Evolutionary conservation across 2,113 vertebrate species (phyloP).

Genomic region (Oostethus manadensis): DNA sequence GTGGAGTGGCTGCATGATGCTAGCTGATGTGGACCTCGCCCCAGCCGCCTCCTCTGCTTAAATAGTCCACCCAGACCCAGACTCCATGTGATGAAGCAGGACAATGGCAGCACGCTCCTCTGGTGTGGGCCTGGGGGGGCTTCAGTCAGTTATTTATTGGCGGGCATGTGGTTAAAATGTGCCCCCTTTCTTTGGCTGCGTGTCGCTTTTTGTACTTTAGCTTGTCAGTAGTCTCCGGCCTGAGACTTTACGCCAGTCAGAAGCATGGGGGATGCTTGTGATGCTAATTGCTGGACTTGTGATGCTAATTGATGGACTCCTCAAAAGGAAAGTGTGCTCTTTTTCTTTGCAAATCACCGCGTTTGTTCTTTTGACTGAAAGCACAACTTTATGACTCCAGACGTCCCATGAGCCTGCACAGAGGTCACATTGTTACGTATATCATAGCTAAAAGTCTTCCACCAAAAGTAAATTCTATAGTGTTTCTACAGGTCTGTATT

Average conservation of each 20-base stretch:
- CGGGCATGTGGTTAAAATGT: constrained; percentile 72
- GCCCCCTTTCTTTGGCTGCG: constrained; percentile 56
- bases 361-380: constrained; percentile 33
- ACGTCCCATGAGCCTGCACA: too few species aligned
- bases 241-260: constrained; percentile 55
- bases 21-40: neutral
- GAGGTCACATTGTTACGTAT: too few species aligned
- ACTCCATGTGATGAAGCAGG: neutral
- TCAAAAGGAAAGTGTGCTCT: constrained; percentile 43
- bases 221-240: constrained; percentile 69
- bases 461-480: too few species aligned
- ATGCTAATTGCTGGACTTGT: constrained; percentile 69
- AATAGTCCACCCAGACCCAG: neutral
- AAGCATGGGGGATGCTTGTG: constrained; percentile 61
- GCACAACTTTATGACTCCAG: constrained; percentile 4
- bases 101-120: constrained; percentile 3
- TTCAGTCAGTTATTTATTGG: constrained; percentile 63
- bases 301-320: constrained; percentile 69
- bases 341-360: constrained; percentile 6
- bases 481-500: too few species aligned
- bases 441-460: too few species aligned
- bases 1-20: constrained; percentile 33
- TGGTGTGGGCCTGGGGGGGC: constrained; percentile 25
- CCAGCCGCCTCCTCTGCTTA: neutral
- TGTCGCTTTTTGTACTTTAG: constrained; percentile 61